A percentile compares a stretch with the other conserved stretches of the same genome.
phyloP scores from a whole-genome alignment of 92 coral and sea anemone genomes.

The Phymanthus crucifer region DNA sequence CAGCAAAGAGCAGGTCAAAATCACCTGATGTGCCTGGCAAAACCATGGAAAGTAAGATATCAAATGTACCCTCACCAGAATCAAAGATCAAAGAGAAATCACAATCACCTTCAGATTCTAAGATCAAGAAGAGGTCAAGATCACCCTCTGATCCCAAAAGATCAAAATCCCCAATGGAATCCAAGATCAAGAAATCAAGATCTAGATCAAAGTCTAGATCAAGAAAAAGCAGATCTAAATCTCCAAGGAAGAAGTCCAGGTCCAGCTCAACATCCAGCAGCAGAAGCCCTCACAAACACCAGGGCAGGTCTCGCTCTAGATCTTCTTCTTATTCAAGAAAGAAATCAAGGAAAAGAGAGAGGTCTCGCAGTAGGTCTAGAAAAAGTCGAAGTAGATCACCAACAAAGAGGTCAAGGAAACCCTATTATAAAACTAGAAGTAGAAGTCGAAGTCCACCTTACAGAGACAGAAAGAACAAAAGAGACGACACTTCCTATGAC shows the following conservation, averaged over 20 bases:
- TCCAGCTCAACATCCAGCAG: conserved; percentile 35
- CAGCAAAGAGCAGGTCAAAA: conserved; percentile 29
- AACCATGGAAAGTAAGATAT: not conserved
- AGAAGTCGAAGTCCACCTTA: conserved; percentile 15
- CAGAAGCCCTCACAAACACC: conserved; percentile 48
- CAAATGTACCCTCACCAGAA: not conserved
- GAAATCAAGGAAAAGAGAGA: conserved; percentile 11
- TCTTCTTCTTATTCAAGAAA: conserved; percentile 26
- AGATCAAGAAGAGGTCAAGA: conserved; percentile 52
- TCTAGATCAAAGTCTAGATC: conserved; percentile 17
- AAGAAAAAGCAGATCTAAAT: conserved; percentile 18
- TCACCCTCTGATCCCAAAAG: conserved; percentile 32
- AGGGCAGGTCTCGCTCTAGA: conserved; percentile 44
- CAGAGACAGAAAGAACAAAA: conserved; percentile 19
- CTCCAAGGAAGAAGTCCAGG: conserved; percentile 24
- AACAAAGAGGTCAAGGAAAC: conserved; percentile 32
- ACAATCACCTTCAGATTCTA: conserved; percentile 13
- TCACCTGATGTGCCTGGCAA: not conserved
- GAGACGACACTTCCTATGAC: conserved; percentile 27
- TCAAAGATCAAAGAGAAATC: not conserved
- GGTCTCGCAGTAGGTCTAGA: conserved; percentile 50
- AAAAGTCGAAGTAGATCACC: conserved; percentile 52
- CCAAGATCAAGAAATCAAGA: not conserved
- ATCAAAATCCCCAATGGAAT: not conserved
- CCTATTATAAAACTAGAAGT: conserved; percentile 16